A percentile compares a stretch with the other conserved stretches of the same genome.
phyloP scores from a whole-genome alignment of 1,140 invertebrate species.

The Aphidius ervi region DNA sequence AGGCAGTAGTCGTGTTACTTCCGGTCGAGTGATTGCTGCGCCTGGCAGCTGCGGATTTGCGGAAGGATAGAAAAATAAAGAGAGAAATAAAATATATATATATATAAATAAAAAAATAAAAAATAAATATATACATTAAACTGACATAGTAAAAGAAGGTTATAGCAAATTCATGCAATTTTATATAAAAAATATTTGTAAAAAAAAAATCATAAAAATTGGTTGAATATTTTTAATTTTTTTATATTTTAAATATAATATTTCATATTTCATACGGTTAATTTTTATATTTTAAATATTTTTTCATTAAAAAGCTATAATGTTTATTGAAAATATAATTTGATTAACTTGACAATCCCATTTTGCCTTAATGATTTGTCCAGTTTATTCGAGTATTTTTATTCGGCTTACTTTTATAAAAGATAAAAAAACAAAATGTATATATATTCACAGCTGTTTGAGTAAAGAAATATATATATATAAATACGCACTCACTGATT shows the following conservation, averaged over 20 bases:
- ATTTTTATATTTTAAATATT: too few relatives aligned
- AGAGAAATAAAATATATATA: constrained; percentile 3
- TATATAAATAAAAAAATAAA: too few relatives aligned
- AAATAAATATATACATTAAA: too few relatives aligned
- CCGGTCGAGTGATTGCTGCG: constrained; percentile 50
- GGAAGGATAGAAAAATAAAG: constrained; percentile 26
- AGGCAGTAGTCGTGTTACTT: constrained; percentile 55
- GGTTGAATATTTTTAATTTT: too few relatives aligned
- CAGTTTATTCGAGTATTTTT: too few relatives aligned
- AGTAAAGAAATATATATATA: not conserved
- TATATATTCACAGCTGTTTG: constrained; percentile 4
- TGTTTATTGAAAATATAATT: constrained; percentile 27
- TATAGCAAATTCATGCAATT: too few relatives aligned
- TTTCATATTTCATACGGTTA: too few relatives aligned
- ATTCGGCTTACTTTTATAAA: too few relatives aligned
- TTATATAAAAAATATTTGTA: too few relatives aligned
- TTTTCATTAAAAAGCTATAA: too few relatives aligned
- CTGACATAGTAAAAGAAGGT: too few relatives aligned
- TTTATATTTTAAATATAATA: constrained; percentile 35
- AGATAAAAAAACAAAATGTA: not conserved
- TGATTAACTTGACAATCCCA: constrained; percentile 54
- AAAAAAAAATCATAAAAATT: too few relatives aligned
- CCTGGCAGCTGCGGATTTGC: constrained; percentile 53
- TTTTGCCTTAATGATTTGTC: constrained; percentile 24
- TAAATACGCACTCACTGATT: constrained; percentile 1